These are phyloP conservation scores for Dendrophyllia cribrosa DNA, from an alignment of 64 coral and sea anemone genomes.

Conservation along the genomic window DNA sequence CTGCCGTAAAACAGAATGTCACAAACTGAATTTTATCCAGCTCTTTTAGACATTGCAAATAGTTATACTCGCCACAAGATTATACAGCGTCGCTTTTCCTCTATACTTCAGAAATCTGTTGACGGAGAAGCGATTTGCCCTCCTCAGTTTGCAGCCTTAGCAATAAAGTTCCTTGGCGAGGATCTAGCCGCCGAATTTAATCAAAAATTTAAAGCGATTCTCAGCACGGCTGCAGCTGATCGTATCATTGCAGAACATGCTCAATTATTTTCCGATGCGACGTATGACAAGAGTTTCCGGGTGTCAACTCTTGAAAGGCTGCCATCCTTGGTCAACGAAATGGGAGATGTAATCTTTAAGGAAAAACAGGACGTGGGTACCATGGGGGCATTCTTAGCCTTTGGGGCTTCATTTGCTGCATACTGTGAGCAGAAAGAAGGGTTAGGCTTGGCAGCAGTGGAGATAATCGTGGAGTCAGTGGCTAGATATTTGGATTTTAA, in stretches of 20 bases:
- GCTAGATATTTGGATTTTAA: constrained; percentile 15
- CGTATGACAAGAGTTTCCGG: constrained; percentile 27
- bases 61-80: constrained; percentile 7
- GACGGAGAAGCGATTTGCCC: neutral
- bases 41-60: neutral
- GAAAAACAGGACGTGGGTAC: constrained; percentile 40
- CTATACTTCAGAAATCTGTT: neutral
- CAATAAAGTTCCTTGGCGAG: constrained; percentile 71
- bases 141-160: neutral
- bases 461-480: constrained; percentile 3
- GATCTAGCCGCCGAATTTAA: constrained; percentile 32
- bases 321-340: constrained; percentile 5
- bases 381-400: constrained; percentile 60
- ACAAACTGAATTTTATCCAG: constrained; percentile 3
- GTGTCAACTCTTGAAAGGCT: constrained; percentile 39
- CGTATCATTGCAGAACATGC: constrained; percentile 31
- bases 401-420: constrained; percentile 55
- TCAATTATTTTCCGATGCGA: constrained; percentile 43
- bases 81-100: neutral
- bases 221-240: constrained; percentile 61
- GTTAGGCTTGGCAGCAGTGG: constrained; percentile 9
- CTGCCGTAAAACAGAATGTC: neutral
- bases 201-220: constrained; percentile 17
- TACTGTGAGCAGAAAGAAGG: constrained; percentile 53
- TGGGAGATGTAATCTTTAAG: constrained; percentile 60